These are phyloP conservation scores for Camponotus pennsylvanicus DNA, from an alignment of 1,140 invertebrate genomes.

Conservation along the genomic window DNA sequence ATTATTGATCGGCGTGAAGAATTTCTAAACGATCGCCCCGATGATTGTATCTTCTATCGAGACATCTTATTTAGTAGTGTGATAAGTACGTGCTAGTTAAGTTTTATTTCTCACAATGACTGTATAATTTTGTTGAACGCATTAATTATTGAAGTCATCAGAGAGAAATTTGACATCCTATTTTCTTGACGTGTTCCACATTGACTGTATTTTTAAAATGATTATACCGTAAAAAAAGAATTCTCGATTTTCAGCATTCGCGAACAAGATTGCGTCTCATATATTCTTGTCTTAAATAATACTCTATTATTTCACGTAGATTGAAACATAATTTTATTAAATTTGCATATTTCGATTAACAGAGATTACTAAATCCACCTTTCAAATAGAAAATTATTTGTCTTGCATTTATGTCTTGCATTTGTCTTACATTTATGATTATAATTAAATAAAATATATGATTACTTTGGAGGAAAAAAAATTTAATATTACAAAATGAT, in stretches of 20 bases:
- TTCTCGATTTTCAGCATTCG: background rate
- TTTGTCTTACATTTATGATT: background rate
- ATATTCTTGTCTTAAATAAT: background rate
- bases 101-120: slow-evolving; percentile 15
- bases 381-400: background rate
- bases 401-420: background rate
- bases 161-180: slow-evolving; percentile 12
- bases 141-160: background rate
- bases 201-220: slow-evolving; percentile 5
- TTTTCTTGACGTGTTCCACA: background rate
- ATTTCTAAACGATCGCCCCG: background rate
- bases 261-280: background rate
- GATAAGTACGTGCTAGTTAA: background rate
- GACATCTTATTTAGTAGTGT: background rate
- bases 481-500: background rate
- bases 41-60: background rate
- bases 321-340: background rate
- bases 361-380: slow-evolving; percentile 4
- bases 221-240: background rate
- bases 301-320: background rate
- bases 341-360: background rate
- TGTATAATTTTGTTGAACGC: slow-evolving; percentile 17
- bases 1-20: slow-evolving; percentile 14
- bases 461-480: background rate
- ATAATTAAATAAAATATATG: background rate